Percentiles rank a stretch among this genome's conserved stretches.
Evolutionary conservation across 2,888 invertebrate species (phyloP).

Genomic region (Boloria euphrosyne): DNA sequence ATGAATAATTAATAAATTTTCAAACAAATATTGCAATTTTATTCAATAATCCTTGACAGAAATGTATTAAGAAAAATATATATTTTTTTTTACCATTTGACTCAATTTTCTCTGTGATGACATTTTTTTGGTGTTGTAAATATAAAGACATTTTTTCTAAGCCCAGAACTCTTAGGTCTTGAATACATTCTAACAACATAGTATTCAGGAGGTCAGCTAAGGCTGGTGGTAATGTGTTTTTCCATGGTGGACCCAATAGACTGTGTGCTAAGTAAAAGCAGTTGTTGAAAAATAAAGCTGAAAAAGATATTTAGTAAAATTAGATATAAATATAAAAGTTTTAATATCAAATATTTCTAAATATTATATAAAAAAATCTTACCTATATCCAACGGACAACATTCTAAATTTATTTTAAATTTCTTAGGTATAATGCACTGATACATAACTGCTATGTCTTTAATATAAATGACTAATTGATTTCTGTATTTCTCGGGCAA

Average conservation of each 20-base stretch:
- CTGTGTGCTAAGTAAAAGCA: slow-evolving; percentile 77
- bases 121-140: slow-evolving; percentile 64
- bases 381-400: slow-evolving; percentile 76
- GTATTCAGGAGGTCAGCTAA: slow-evolving; percentile 61
- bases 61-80: background rate
- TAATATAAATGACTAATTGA: slow-evolving; percentile 65
- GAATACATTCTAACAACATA: slow-evolving; percentile 66
- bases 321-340: background rate
- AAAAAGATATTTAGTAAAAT: slow-evolving; percentile 42
- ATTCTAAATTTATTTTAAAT: slow-evolving; percentile 68
- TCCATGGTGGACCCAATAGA: slow-evolving; percentile 77
- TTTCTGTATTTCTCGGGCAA: slow-evolving; percentile 65
- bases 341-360: too few species aligned
- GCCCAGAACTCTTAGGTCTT: slow-evolving; percentile 70
- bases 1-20: too few species aligned
- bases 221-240: slow-evolving; percentile 53
- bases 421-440: slow-evolving; percentile 71
- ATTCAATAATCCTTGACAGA: background rate
- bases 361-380: slow-evolving; percentile 36
- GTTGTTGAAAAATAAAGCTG: slow-evolving; percentile 79
- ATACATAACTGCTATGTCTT: slow-evolving; percentile 73
- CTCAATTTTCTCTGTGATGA: slow-evolving; percentile 63
- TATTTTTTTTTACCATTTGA: slow-evolving; percentile 55
- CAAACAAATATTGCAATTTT: too few species aligned
- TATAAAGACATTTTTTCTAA: slow-evolving; percentile 73